phyloP scores from a whole-genome alignment of 2,888 invertebrate genomes.

The Conistra vaccinii region DNA sequence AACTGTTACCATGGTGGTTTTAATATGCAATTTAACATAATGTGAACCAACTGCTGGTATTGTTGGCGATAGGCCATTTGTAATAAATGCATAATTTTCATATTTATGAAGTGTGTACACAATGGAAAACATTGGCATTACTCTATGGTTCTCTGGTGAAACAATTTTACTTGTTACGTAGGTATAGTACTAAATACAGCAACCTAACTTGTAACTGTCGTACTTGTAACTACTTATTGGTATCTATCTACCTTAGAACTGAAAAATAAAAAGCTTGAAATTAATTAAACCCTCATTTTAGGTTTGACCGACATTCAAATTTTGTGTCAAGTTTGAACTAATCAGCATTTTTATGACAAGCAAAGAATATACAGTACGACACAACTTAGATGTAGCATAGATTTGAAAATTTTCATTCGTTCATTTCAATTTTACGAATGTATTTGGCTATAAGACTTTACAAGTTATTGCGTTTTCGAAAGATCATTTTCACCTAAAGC shows the following conservation, averaged over 20 bases:
- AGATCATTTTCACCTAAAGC: no score
- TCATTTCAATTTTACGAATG: no score
- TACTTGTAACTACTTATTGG: no score
- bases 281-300: neutral
- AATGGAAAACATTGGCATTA: constrained; percentile 3
- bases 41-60: constrained; percentile 13
- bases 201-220: neutral
- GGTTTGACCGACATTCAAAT: no score
- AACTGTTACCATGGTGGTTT: neutral
- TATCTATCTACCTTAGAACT: no score
- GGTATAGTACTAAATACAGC: neutral
- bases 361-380: neutral
- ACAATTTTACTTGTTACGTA: neutral
- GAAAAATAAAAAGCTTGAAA: neutral
- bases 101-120: constrained; percentile 26
- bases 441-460: no score
- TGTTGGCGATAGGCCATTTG: constrained; percentile 40
- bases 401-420: no score
- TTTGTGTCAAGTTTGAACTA: neutral
- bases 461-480: no score
- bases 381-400: no score
- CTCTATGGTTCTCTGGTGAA: neutral
- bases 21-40: constrained; percentile 4
- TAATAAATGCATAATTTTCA: constrained; percentile 39
- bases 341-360: neutral